Conservation (phyloP, 2,888 invertebrate species). For the Melanotus villosus region DNA sequence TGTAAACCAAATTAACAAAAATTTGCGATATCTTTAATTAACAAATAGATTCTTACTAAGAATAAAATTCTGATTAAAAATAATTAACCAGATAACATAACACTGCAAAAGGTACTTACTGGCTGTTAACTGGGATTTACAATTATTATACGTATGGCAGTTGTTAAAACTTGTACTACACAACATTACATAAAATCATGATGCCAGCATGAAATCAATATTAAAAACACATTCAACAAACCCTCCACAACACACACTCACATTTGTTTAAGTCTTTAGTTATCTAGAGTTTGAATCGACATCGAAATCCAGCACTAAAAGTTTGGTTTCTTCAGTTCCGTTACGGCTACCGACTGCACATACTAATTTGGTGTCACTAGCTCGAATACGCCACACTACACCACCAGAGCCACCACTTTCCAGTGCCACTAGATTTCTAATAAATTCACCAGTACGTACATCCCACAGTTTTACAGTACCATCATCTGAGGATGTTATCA, state of each 20-base stretch:
- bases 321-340: constrained; percentile 98
- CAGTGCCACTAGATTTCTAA: constrained; percentile 94
- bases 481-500: constrained; percentile 99
- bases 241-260: constrained; percentile 14
- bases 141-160: constrained; percentile 10
- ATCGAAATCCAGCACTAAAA: constrained; percentile 97
- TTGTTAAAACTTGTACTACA: constrained; percentile 15
- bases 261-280: constrained; percentile 37
- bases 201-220: background rate
- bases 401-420: constrained; percentile 97
- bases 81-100: background rate
- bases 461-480: constrained; percentile 99
- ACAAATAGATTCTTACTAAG: too few relatives aligned
- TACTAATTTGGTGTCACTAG: constrained; percentile 96
- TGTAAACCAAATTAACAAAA: too few relatives aligned
- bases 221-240: constrained; percentile 27
- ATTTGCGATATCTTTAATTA: too few relatives aligned
- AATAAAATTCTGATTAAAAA: background rate
- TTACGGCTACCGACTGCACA: constrained; percentile 99
- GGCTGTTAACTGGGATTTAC: background rate
- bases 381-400: constrained; percentile 97
- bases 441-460: constrained; percentile 95
- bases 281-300: constrained; percentile 71
- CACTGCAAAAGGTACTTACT: background rate
- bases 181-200: too few relatives aligned